Base-by-base conservation (phyloP, 2,888 invertebrate genomes). In the Drosophila paranaensis region DNA sequence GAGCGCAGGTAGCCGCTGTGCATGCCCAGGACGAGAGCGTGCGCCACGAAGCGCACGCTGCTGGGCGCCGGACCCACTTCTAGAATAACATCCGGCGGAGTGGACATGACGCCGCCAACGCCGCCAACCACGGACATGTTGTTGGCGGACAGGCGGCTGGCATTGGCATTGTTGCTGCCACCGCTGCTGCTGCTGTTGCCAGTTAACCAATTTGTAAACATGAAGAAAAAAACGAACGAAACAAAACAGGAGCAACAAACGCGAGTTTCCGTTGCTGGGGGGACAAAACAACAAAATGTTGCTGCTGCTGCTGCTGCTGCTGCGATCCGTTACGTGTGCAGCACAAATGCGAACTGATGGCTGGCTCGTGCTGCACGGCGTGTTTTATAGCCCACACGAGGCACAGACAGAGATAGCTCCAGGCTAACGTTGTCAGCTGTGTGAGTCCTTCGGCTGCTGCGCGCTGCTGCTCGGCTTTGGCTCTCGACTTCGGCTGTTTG, bases 1-100 rank as follows among this genome's bases (percentile, higher is more conserved):
- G 95, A 95, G 77, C 95, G 95, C 86, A 96, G 93, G 89, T 95
- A 96, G 33, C 96, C 96, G 88, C 96, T 96, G 90, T 96, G 95
- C 60, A 95, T 94, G 37, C 95, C 94, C 37, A 96, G 91, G 13
- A 96, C 94, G 35, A 94, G 93, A 48, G 94, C 94, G 82, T 96
- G 96, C 0, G 96, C 96, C 30, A 95, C 94, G 91, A 96, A 96
- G 68, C 95, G 95, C 11, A 95, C 94, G 77, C 94, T 93, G 33
- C 93, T 93, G 65, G 93, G 94, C 60, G 93, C 92, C 54, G 94
- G 94, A 0, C 95, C 95, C 16, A 95, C 95, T 87, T 95, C 94
- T 1, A 96, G 92, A 37, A 95, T 91, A 25, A 95, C 95, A 88
- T 95, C 95, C 0, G 95, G 95, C 6, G 94, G 94, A 11, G 92